phyloP scores from a whole-genome alignment of 2,113 vertebrate genomes.

The Abramis brama region DNA sequence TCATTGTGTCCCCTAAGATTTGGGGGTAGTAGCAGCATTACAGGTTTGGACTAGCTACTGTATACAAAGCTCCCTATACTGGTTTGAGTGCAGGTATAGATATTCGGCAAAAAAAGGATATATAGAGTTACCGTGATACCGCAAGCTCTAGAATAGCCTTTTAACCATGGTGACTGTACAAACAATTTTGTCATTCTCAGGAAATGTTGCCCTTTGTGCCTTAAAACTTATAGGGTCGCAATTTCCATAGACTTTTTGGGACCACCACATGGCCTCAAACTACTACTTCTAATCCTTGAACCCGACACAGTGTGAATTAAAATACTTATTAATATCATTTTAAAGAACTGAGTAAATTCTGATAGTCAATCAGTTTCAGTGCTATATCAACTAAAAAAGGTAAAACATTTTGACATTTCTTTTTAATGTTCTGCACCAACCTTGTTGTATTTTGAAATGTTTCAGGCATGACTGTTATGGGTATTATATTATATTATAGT shows the following conservation, averaged over 20 bases:
- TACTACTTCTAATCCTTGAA: too few relatives aligned
- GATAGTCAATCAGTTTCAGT: neutral
- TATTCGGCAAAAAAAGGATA: neutral
- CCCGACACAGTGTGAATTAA: too few relatives aligned
- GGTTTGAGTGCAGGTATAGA: neutral
- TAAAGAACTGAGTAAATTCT: neutral
- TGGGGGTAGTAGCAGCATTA: neutral
- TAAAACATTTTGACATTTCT: neutral
- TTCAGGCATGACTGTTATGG: neutral
- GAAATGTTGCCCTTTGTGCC: neutral
- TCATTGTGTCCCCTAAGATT: neutral
- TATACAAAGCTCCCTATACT: neutral
- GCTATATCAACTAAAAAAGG: neutral
- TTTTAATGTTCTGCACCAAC: too few relatives aligned
- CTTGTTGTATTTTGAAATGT: neutral
- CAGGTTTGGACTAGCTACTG: neutral
- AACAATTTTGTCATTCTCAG: neutral
- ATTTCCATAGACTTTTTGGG: too few relatives aligned
- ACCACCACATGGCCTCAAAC: too few relatives aligned
- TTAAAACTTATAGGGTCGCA: neutral
- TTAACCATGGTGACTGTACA: neutral
- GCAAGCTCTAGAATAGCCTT: neutral
- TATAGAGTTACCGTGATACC: neutral
- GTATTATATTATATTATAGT: neutral
- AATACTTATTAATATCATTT: neutral